Conservation (phyloP, 1,140 invertebrate species). For the Campodea augens region DNA sequence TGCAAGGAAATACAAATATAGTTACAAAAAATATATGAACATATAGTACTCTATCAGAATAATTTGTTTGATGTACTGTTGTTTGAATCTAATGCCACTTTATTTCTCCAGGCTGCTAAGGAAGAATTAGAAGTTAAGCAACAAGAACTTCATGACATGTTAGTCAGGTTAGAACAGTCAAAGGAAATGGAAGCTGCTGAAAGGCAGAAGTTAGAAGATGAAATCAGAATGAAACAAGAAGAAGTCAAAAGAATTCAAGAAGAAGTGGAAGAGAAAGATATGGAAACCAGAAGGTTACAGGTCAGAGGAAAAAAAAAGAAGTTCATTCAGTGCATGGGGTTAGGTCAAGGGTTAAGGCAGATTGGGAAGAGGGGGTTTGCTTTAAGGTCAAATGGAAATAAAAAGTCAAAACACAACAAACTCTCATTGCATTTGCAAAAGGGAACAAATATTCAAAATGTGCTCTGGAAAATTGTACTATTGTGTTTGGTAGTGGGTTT, state of each 20-base stretch:
- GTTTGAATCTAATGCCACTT: too few species aligned
- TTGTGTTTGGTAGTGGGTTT: too few species aligned
- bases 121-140: constrained; percentile 83
- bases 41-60: too few species aligned
- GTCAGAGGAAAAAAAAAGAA: constrained; percentile 8
- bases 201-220: constrained; percentile 71
- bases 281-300: constrained; percentile 70
- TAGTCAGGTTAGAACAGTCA: constrained; percentile 69
- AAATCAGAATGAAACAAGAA: constrained; percentile 68
- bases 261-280: constrained; percentile 72
- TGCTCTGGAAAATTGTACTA: too few species aligned
- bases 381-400: constrained; percentile 29
- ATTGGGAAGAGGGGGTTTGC: constrained; percentile 35
- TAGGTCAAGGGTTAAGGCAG: too few species aligned
- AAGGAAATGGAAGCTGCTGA: constrained; percentile 84
- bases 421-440: too few species aligned
- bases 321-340: too few species aligned
- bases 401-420: constrained; percentile 22
- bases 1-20: too few species aligned
- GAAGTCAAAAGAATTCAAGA: constrained; percentile 72
- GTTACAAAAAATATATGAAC: too few species aligned
- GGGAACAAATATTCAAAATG: too few species aligned
- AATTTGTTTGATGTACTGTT: too few species aligned
- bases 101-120: constrained; percentile 87
- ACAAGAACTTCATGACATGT: constrained; percentile 54